Base-by-base conservation (phyloP, 2,888 invertebrate genomes). In the Phrixothrix hirtus region DNA sequence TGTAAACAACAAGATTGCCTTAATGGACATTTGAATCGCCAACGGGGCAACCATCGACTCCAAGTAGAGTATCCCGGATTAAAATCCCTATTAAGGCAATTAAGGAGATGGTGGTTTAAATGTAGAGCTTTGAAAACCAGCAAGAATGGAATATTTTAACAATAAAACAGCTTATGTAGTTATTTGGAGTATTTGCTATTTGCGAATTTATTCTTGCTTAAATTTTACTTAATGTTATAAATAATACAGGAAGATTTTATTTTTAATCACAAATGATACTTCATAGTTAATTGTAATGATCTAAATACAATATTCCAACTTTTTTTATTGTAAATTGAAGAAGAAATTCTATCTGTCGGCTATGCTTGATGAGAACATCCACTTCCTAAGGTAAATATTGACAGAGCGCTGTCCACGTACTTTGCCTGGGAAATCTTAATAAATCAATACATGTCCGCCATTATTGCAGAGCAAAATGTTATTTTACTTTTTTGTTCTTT, bases 301-400 rank as follows among this genome's bases (percentile, higher is more conserved):
- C 14, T 3, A 25, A 10, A n/a, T n/a, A n/a, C 12, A 35, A 25
- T 38, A 27, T 29, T 38, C 29, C 36, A 21, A 25, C 25, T 36
- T 5, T 12, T 12, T 25, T 36, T 26, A 26, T 30, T 30, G 6
- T 30, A 44, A 51, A 39, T 53, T 53, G 29, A 42, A 43, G 32
- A 41, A 61, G 69, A 70, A 68, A 68, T 67, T 66, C 65, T 69
- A 70, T 72, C 69, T 66, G 65, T 67, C 70, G 66, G 69, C 68
- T 71, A 69, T 69, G 66, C 64, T 66, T 70, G 74, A 74, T 73
- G 74, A 74, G 74, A 75, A 80, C 82, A 82, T 82, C 82, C 82
- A 83, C 83, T 83, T 81, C 81, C 82, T 79, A 79, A 79, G 77
- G 81, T 81, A 81, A 83, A 83, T 83, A 83, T 83, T 83, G 80